A percentile compares a stretch with the other conserved stretches of the same genome.
phyloP scores from a whole-genome alignment of 2,113 vertebrate genomes.

The Setophaga coronata region DNA sequence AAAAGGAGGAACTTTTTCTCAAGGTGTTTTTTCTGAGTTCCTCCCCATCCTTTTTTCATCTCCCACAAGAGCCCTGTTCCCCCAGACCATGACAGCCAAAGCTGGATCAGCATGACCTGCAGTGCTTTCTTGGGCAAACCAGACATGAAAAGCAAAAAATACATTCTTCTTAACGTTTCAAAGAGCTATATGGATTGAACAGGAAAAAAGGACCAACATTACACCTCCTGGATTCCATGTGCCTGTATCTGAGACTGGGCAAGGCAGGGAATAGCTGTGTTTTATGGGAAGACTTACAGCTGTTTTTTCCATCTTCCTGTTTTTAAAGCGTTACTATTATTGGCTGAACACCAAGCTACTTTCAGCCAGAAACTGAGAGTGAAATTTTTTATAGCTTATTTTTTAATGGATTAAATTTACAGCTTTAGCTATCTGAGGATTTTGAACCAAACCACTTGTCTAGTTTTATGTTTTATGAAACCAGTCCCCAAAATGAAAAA shows the following conservation, averaged over 20 bases:
- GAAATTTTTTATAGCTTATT: not conserved
- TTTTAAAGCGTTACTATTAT: constrained; percentile 19
- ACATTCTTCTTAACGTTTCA: not conserved
- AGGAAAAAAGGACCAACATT: not conserved
- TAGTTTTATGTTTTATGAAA: not conserved
- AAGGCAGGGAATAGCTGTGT: not conserved
- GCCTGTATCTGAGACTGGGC: not conserved
- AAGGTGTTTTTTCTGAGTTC: not conserved
- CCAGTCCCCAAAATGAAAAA: not conserved
- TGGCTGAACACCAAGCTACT: not conserved
- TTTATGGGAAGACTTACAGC: not conserved
- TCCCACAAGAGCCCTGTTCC: not conserved
- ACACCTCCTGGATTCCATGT: not conserved
- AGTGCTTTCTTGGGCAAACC: not conserved
- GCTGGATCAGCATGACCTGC: not conserved
- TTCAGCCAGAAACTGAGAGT: not conserved
- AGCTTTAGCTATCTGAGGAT: not conserved
- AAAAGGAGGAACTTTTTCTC: not conserved
- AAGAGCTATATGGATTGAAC: not conserved
- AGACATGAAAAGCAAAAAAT: not conserved
- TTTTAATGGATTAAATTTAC: not conserved
- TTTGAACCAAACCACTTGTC: not conserved
- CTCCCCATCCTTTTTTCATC: not conserved
- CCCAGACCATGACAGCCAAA: not conserved
- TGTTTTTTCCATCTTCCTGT: constrained; percentile 45